Base-by-base conservation (phyloP, 2,113 vertebrate species). In the Lycaon pictus region DNA sequence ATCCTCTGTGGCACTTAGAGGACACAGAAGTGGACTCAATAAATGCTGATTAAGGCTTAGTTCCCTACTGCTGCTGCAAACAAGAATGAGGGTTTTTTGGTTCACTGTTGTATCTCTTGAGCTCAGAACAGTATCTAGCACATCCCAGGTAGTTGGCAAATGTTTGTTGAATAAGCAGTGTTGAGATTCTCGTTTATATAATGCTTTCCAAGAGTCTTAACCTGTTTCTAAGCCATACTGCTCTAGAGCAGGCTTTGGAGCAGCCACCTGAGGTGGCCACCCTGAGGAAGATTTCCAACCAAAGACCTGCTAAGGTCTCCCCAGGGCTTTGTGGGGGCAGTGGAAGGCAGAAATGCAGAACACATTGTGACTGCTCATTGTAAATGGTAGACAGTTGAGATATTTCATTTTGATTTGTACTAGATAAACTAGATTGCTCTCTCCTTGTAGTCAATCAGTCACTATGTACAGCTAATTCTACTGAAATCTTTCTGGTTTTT, bases 401-500 rank as follows among this genome's bases (percentile, higher is more conserved):
- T 29, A 67, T 55, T 83, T 63, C 74, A 84, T 90, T 97, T 94
- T 84, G 23, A 91, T 96, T 88, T 96, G 32, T 10, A 48, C 43
- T 77, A 72, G 71, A 69, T 58, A 32, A 72, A 51, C 60, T 77
- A 53, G 10, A 87, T 37, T 72, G 55, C 55, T 76, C 25, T 53
- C 4, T 65, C 19, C 88, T 60, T 51, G 48, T 15, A 56, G 35
- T 88, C 60, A 81, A 35, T 80, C 51, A 62, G 35, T 83, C 56
- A 67, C 79, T 11, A 81, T 0, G 4, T 58, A 29, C 27, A 55
- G 79, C 48, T 84, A 80, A 65, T 86, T 92, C 72, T 76, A 62
- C 25, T 67, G 58, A 80, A 81, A 37, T 53, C 74, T 58, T 95
- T 15, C 48, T 94, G 83, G 17, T 83, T 74, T 93, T 90, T 37